phyloP scores from a whole-genome alignment of 2,888 invertebrate species.

The Aethes cnicana region DNA sequence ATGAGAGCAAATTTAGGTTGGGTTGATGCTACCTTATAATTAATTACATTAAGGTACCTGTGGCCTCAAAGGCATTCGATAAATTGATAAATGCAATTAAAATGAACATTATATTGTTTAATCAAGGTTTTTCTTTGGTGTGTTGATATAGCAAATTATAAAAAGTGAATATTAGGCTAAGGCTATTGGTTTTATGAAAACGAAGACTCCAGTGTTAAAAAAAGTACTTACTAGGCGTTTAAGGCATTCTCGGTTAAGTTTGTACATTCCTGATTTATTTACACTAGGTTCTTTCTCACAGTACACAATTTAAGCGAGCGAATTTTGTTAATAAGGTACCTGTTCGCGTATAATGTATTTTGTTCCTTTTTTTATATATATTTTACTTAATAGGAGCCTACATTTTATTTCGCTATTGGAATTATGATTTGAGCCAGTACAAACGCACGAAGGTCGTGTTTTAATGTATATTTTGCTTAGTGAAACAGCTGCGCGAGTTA shows the following conservation, averaged over 20 bases:
- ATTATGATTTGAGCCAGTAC: conserved; percentile 15
- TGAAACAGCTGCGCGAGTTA: conserved; percentile 45
- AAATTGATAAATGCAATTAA: no score
- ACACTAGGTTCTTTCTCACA: conserved; percentile 1
- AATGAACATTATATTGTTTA: no score
- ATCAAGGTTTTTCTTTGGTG: conserved; percentile 7
- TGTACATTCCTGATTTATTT: conserved; percentile 69
- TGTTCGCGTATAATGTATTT: conserved; percentile 35
- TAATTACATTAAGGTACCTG: no score
- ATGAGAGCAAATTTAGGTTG: conserved; percentile 1
- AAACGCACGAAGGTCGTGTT: conserved; percentile 31
- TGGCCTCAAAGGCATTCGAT: no score
- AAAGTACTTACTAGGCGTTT: conserved; percentile 26
- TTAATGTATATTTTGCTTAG: conserved; percentile 63
- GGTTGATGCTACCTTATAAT: no score
- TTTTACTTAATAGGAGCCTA: conserved; percentile 33
- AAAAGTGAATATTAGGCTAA: conserved; percentile 12
- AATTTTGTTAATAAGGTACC: no score
- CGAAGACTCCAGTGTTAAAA: conserved; percentile 7
- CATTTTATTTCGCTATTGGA: conserved; percentile 28
- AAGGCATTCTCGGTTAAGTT: conserved; percentile 50
- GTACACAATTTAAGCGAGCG: conserved; percentile 1
- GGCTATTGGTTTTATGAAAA: conserved; percentile 13
- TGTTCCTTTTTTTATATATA: conserved; percentile 36
- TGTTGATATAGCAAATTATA: conserved; percentile 5